These are phyloP conservation scores for Sthenelais limicola DNA, from an alignment of 2,888 invertebrate species.

Conservation along the genomic window DNA sequence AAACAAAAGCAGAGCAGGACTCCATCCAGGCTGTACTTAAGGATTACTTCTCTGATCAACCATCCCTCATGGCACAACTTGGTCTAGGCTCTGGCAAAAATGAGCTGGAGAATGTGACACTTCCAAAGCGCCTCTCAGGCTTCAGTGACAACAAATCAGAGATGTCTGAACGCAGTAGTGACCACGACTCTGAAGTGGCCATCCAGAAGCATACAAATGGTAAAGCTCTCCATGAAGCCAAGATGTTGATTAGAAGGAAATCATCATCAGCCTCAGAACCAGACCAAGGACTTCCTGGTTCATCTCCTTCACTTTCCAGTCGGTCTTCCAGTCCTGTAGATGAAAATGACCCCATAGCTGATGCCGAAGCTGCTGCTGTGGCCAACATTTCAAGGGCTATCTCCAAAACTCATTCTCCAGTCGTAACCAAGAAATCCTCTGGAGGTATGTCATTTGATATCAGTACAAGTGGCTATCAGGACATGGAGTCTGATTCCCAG, in stretches of 20 bases:
- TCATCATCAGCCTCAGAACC: conserved; percentile 19
- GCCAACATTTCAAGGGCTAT: neutral
- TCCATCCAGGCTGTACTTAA: conserved; percentile 25
- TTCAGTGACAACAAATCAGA: neutral
- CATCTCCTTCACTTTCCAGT: conserved; percentile 20
- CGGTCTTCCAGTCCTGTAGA: conserved; percentile 9
- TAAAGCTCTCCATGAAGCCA: conserved; percentile 17
- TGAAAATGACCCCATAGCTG: neutral
- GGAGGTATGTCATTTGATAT: conserved; percentile 16
- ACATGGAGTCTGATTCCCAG: conserved; percentile 16
- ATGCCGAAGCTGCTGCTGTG: neutral
- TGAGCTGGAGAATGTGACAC: neutral
- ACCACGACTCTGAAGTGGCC: neutral
- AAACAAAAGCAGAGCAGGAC: neutral
- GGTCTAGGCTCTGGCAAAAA: conserved; percentile 2
- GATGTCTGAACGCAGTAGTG: neutral
- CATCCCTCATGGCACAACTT: conserved; percentile 25
- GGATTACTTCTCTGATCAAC: conserved; percentile 40
- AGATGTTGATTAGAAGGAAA: conserved; percentile 9
- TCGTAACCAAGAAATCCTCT: conserved; percentile 7
- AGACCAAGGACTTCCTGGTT: neutral
- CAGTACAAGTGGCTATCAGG: neutral
- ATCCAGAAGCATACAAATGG: neutral
- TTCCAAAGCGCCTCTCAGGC: neutral
- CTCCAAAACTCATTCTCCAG: conserved; percentile 4